phyloP scores from a whole-genome alignment of 2,888 invertebrate species.

The Platypus cylindrus region DNA sequence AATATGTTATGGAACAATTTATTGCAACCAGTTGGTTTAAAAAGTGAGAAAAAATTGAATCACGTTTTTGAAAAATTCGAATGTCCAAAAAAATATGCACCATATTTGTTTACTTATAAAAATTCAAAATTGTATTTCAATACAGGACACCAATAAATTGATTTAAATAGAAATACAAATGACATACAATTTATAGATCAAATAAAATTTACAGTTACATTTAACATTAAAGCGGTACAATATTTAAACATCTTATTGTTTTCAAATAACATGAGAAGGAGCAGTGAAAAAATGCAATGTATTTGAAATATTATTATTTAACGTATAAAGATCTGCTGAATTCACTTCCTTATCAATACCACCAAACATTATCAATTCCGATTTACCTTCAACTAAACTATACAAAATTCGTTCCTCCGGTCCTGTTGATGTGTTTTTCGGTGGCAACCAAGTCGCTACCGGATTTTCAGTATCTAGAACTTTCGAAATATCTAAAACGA shows the following conservation, averaged over 20 bases:
- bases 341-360: constrained; percentile 75
- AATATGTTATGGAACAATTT: constrained; percentile 64
- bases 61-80: constrained; percentile 46
- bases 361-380: constrained; percentile 92
- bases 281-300: constrained; percentile 64
- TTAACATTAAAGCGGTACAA: too few relatives aligned
- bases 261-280: constrained; percentile 52
- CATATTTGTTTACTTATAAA: constrained; percentile 52
- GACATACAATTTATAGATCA: too few relatives aligned
- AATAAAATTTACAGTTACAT: too few relatives aligned
- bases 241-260: too few relatives aligned
- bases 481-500: constrained; percentile 72
- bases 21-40: constrained; percentile 54
- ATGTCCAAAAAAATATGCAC: constrained; percentile 45
- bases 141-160: constrained; percentile 36
- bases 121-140: constrained; percentile 38
- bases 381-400: constrained; percentile 77
- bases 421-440: constrained; percentile 40
- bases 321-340: constrained; percentile 37
- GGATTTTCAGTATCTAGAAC: constrained; percentile 54
- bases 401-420: constrained; percentile 88
- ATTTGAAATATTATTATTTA: constrained; percentile 63
- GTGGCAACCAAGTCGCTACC: constrained; percentile 54
- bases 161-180: too few relatives aligned
- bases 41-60: constrained; percentile 43